These are phyloP conservation scores for Notamacropus eugenii DNA, from an alignment of 2,797 vertebrate genomes.

Conservation along the genomic window DNA sequence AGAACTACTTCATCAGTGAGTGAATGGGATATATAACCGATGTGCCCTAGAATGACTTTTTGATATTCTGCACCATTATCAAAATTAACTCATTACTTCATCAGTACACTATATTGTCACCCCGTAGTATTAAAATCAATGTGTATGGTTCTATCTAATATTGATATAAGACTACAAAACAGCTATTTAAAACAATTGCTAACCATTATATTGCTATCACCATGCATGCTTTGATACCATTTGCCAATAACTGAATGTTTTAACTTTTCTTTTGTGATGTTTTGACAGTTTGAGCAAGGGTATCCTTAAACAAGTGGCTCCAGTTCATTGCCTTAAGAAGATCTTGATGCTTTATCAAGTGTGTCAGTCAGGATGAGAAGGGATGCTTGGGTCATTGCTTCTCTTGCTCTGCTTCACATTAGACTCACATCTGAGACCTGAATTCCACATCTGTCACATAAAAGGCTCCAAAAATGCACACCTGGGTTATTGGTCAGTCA, in stretches of 20 bases:
- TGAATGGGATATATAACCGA: background rate
- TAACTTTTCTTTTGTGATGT: background rate
- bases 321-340: background rate
- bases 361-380: background rate
- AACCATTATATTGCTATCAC: slow-evolving; percentile 4
- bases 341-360: background rate
- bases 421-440: slow-evolving; percentile 9
- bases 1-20: background rate
- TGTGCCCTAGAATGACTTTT: background rate
- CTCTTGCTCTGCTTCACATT: slow-evolving; percentile 4
- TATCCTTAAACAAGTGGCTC: background rate
- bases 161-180: background rate
- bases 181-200: background rate
- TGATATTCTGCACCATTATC: slow-evolving; percentile 12
- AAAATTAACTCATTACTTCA: background rate
- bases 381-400: background rate
- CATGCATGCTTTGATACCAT: slow-evolving; percentile 4
- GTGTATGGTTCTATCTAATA: background rate
- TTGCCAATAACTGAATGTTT: background rate
- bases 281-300: background rate
- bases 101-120: background rate
- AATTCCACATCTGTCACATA: background rate
- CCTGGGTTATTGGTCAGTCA: background rate
- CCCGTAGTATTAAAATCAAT: background rate
- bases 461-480: background rate